These are phyloP conservation scores for Dendrocopos noguchii DNA, from an alignment of 2,113 vertebrate species.

Conservation along the genomic window DNA sequence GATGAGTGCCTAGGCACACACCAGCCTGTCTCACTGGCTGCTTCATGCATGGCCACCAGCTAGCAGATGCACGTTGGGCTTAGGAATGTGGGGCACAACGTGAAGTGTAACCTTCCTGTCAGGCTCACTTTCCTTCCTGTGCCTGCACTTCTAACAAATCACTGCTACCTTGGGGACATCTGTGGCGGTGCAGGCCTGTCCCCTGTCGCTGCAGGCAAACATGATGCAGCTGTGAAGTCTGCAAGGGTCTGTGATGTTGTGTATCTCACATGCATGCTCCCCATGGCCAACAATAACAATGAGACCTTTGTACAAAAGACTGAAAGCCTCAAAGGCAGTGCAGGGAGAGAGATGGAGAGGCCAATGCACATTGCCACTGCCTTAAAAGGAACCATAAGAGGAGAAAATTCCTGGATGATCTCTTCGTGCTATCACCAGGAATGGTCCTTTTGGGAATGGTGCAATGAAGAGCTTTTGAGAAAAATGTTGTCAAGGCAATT, in stretches of 20 bases:
- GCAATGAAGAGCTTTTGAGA: constrained; percentile 18
- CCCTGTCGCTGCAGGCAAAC: not conserved
- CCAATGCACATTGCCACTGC: not conserved
- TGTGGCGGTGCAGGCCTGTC: not conserved
- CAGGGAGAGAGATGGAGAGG: not conserved
- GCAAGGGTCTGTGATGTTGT: not conserved
- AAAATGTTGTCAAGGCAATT: constrained; percentile 27
- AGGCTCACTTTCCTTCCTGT: not conserved
- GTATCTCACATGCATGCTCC: not conserved
- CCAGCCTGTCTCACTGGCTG: not conserved
- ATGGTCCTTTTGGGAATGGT: not conserved
- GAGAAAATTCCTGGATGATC: not conserved
- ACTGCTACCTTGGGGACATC: not conserved
- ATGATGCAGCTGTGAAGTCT: not conserved
- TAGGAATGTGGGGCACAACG: rapidly evolving
- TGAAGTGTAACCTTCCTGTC: not conserved
- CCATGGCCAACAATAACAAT: not conserved
- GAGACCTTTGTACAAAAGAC: not conserved
- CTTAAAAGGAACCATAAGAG: not conserved
- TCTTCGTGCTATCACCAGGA: not conserved
- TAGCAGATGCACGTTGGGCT: not conserved
- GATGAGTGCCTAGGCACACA: not conserved
- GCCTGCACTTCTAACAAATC: not conserved
- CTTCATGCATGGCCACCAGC: not conserved
- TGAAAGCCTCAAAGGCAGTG: not conserved